Evolutionary conservation across 2,113 vertebrate species (phyloP).

Genomic region (Abramis brama): DNA sequence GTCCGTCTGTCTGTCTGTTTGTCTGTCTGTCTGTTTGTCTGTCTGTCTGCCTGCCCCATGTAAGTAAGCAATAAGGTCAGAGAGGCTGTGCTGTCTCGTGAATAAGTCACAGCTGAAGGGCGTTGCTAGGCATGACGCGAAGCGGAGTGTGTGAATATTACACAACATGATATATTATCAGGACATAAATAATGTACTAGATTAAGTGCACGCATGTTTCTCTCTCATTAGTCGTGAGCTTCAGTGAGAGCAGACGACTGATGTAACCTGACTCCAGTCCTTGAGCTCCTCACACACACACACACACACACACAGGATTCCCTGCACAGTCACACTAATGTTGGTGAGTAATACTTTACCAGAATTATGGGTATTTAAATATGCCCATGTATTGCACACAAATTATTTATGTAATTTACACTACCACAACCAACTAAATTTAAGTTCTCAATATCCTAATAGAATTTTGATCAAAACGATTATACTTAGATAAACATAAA

Average conservation of each 20-base stretch:
- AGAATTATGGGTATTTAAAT: not conserved
- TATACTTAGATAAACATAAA: not conserved
- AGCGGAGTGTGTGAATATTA: not conserved
- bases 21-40: too few species aligned
- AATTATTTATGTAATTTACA: not conserved
- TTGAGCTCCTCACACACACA: not conserved
- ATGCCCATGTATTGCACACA: not conserved
- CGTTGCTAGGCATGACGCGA: too few species aligned
- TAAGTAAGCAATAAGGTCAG: too few species aligned
- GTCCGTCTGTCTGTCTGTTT: accelerated
- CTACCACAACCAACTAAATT: not conserved
- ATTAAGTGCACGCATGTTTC: not conserved
- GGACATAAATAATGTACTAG: not conserved
- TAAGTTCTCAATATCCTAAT: not conserved
- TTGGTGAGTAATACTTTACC: not conserved
- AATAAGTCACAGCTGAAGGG: too few species aligned
- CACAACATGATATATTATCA: not conserved
- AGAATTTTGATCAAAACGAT: not conserved
- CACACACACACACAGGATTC: too few species aligned
- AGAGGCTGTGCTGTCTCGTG: not conserved
- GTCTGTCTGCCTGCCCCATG: too few species aligned
- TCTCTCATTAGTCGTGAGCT: not conserved
- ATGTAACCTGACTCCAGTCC: not conserved
- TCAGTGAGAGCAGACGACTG: not conserved
- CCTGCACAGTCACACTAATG: not conserved